A percentile compares a stretch with the other conserved stretches of the same genome.
These are phyloP conservation scores for Anas acuta DNA, from an alignment of 2,797 vertebrate species.

Conservation along the genomic window DNA sequence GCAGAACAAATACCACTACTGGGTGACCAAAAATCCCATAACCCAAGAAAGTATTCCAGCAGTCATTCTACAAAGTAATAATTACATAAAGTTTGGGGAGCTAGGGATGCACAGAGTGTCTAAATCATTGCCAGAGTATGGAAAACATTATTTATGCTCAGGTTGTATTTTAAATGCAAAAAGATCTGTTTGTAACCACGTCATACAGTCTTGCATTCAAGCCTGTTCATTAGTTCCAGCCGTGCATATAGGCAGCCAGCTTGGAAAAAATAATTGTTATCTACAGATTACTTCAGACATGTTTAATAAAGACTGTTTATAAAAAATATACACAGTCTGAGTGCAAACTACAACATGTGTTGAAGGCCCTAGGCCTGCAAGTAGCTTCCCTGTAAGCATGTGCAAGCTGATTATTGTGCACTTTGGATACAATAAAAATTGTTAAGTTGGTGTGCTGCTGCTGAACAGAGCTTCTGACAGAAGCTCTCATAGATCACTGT, in stretches of 20 bases:
- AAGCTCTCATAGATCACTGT: neutral
- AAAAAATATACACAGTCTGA: neutral
- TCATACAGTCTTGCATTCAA: neutral
- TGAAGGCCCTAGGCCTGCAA: neutral
- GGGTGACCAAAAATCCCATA: neutral
- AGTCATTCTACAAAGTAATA: neutral
- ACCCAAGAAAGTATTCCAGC: neutral
- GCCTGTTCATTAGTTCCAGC: constrained; percentile 28
- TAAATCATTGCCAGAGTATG: constrained; percentile 10
- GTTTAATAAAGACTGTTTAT: constrained; percentile 19
- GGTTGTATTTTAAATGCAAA: constrained; percentile 41
- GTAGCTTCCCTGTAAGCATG: neutral
- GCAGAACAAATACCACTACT: neutral
- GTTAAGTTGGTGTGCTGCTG: neutral
- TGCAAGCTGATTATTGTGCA: neutral
- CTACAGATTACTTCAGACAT: neutral
- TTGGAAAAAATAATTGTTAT: constrained; percentile 43
- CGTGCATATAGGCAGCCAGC: neutral
- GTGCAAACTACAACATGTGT: neutral
- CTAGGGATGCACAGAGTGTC: neutral
- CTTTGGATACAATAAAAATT: neutral
- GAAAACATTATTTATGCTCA: constrained; percentile 4
- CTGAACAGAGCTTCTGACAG: neutral
- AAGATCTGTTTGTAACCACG: neutral
- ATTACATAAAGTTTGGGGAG: neutral